Base-by-base conservation (phyloP, 2,113 vertebrate genomes). In the Stictonetta naevosa region DNA sequence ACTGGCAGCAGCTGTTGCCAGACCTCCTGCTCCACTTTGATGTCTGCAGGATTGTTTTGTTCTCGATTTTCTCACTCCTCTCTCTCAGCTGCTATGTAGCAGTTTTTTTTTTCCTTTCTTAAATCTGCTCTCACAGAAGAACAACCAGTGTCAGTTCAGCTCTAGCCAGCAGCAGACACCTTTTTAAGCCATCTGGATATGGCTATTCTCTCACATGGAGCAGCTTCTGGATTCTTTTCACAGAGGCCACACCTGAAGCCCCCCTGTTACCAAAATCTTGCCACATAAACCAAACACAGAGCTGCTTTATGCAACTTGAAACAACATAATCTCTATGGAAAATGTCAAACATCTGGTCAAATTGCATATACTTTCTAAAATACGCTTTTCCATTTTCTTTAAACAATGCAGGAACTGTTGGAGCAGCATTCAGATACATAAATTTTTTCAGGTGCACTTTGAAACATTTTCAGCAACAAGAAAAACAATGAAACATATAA, bases 391-490 rank as follows among this genome's bases (percentile, higher is more conserved):
- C 6, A 1, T 44, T 90, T 87, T 60, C 34, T 66, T 69, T 74
- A 81, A 69, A 14, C 31, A 86, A 13, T 53, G 21, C 18, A 77
- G 44, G 55, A 88, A 66, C 6, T 69, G 2, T 7, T 77, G 36
- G 18, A 80, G 3, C 3, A 38, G n/a, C 33, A 86, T 91, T 42
- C 34, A 83, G 44, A 55, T 48, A 33, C 5, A 21, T 10, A 17
- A 0, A 59, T 4, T 55, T 5, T 73, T 83, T 80, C 36, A 68
- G 29, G 40, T 34, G 2, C 11, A 68, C 0, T 0, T 46, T 88
- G 50, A 56, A 83, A 63, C 6, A 34, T 46, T 76, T 94, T 62
- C 36, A 71, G 14, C 42, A 4, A 2, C 25, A 76, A 68, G 58
- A 10, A 76, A 78, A 85, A 23, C 14, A 62, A 67, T 23, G 7